phyloP scores from a whole-genome alignment of 2,113 vertebrate genomes.

The Okapia johnstoni region DNA sequence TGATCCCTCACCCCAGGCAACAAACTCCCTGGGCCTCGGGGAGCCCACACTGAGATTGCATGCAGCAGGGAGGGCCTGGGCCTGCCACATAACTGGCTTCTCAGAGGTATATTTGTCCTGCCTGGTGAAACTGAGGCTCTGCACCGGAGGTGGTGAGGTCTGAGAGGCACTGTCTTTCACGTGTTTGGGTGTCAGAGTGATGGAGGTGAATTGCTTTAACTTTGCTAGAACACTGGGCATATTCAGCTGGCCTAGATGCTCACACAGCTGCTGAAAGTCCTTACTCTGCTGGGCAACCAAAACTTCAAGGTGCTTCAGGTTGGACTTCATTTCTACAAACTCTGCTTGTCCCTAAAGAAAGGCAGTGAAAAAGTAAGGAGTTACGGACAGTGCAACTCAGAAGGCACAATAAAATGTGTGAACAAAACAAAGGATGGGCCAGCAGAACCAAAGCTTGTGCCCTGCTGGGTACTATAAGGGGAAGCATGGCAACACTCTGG shows the following conservation, averaged over 20 bases:
- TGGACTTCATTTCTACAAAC: conserved; percentile 78
- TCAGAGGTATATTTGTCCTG: fast-evolving
- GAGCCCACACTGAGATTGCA: neutral
- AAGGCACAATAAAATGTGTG: neutral
- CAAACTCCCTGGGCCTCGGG: fast-evolving
- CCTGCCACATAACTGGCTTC: neutral
- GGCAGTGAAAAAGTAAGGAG: conserved; percentile 41
- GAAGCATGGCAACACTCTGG: neutral
- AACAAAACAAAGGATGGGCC: neutral
- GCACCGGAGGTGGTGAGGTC: conserved; percentile 75
- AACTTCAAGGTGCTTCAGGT: conserved; percentile 72
- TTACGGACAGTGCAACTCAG: neutral
- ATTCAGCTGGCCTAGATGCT: conserved; percentile 71
- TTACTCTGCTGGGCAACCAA: conserved; percentile 76
- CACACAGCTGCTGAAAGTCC: conserved; percentile 70
- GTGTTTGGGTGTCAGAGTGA: neutral
- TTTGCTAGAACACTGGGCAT: conserved; percentile 66
- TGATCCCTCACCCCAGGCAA: neutral
- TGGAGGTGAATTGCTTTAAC: conserved; percentile 51
- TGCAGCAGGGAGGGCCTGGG: neutral
- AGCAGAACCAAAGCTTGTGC: neutral
- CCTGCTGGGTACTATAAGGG: neutral
- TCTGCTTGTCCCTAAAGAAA: conserved; percentile 79
- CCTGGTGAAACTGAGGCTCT: neutral
- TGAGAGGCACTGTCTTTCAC: conserved; percentile 75